Evolutionary conservation across 2,888 invertebrate species (phyloP), one percentile per base, ranked within the genome.

Genomic region (Tromatobia lineatoria): DNA sequence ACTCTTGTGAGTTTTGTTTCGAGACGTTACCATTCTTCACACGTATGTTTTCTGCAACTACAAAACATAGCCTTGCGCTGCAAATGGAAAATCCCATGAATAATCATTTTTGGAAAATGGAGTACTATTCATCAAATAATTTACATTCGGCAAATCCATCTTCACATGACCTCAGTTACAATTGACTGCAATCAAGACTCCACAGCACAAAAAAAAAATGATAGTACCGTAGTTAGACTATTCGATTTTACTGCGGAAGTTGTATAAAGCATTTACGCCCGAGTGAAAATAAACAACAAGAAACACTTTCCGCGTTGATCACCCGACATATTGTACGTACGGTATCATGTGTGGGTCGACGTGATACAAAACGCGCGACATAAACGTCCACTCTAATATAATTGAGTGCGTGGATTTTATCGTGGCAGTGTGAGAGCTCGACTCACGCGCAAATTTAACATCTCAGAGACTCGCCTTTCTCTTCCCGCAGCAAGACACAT

Each of bases 331-430:
- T 23, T 25, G 47, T 54, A 54, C 15, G 23, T 57, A 25, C 3
- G 15, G 15, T 4, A 42, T 45, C 54, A 29, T 34, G 82, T 83
- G 87, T 87, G 86, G 87, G 87, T 45, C 74, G 83, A 74, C 64
- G 76, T 76, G 81, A 75, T 80, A 82, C 82, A 84, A 82, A 82
- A 78, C 75, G 75, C 59, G n/a, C 57, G 52, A 77, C 84, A 80
- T 86, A 84, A 86, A 86, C 78, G 86, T 85, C 86, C 50, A 64
- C 75, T 79, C 83, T 57, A 70, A 86, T 85, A 85, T 86, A 87
- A 87, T 85, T 87, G 85, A 87, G 85, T 78, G 84, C 75, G 80
- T 71, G 83, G 80, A 85, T 87, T 85, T 87, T 82, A 87, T 84
- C 66, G 75, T 54, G 57, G 67, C 61, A 70, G 80, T 79, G 47